phyloP scores from a whole-genome alignment of 2,888 invertebrate species.

The Lepas anatifera region DNA sequence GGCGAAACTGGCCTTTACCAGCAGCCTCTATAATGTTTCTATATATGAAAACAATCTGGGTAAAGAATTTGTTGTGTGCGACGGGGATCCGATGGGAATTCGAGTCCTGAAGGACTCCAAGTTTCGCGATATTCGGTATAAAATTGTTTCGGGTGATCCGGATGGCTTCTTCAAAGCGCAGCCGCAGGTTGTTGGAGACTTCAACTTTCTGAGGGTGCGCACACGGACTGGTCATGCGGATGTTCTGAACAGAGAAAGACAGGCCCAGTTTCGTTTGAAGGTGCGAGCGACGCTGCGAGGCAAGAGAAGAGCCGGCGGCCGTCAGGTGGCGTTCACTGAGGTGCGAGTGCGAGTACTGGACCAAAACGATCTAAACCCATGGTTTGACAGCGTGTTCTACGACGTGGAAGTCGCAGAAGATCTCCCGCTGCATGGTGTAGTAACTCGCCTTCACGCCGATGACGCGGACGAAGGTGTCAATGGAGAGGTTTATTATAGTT shows the following conservation, averaged over 20 bases:
- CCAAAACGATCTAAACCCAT: slow-evolving; percentile 82
- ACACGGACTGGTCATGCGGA: slow-evolving; percentile 75
- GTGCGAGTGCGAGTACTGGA: slow-evolving; percentile 63
- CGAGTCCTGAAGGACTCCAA: slow-evolving; percentile 36
- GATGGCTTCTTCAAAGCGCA: slow-evolving; percentile 89
- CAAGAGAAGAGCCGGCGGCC: slow-evolving; percentile 19
- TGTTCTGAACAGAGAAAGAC: slow-evolving; percentile 84
- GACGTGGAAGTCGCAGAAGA: slow-evolving; percentile 78
- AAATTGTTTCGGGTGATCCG: slow-evolving; percentile 73
- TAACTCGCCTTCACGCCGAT: slow-evolving; percentile 52
- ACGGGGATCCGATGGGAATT: slow-evolving; percentile 65
- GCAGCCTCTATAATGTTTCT: slow-evolving; percentile 66
- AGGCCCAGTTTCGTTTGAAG: slow-evolving; percentile 65
- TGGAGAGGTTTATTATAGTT: slow-evolving; percentile 93
- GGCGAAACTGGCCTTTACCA: slow-evolving; percentile 65
- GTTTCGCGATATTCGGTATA: slow-evolving; percentile 52
- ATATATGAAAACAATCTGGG: slow-evolving; percentile 86
- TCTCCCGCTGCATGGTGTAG: slow-evolving; percentile 54
- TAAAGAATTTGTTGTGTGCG: slow-evolving; percentile 62
- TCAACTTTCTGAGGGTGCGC: slow-evolving; percentile 80
- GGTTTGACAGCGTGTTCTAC: slow-evolving; percentile 83
- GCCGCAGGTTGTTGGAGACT: slow-evolving; percentile 77
- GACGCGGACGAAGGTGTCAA: slow-evolving; percentile 94
- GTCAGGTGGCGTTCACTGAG: slow-evolving; percentile 51
- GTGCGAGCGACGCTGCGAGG: slow-evolving; percentile 49